phyloP scores from a whole-genome alignment of 2,888 invertebrate genomes.

The Ormyrus pomaceus region DNA sequence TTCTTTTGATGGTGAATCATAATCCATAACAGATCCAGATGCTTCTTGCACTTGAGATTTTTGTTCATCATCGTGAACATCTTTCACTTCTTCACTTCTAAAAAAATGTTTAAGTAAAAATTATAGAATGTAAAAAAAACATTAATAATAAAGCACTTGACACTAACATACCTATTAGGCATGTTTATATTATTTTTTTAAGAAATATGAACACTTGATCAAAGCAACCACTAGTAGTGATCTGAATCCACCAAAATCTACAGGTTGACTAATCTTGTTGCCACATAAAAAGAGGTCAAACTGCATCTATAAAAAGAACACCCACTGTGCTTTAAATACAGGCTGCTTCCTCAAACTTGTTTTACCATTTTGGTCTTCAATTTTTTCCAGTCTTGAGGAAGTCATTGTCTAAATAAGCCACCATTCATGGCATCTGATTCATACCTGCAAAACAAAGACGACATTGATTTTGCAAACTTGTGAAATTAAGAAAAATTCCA shows the following conservation, averaged over 20 bases:
- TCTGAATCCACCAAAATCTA: constrained; percentile 63
- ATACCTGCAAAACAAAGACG: constrained; percentile 48
- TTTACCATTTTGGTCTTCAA: constrained; percentile 48
- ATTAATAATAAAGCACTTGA: neutral
- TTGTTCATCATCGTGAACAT: constrained; percentile 62
- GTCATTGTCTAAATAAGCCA: constrained; percentile 42
- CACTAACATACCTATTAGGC: constrained; percentile 66
- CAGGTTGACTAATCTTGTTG: constrained; percentile 63
- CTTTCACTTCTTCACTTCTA: constrained; percentile 67
- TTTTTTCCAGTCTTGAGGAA: constrained; percentile 24
- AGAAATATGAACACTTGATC: neutral
- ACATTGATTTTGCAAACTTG: neutral
- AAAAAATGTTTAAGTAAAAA: constrained; percentile 39
- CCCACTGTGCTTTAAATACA: constrained; percentile 60
- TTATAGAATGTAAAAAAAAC: constrained; percentile 36
- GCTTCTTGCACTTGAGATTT: constrained; percentile 61
- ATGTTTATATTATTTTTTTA: constrained; percentile 57
- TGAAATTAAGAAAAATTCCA: too few species aligned
- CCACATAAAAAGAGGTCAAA: constrained; percentile 69
- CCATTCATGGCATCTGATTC: constrained; percentile 37
- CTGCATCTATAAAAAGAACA: constrained; percentile 73
- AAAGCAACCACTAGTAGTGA: constrained; percentile 58
- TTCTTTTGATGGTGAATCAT: constrained; percentile 55
- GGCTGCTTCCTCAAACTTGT: constrained; percentile 50
- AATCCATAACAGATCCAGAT: constrained; percentile 60